Conservation (phyloP, 2,113 vertebrate species). For the Tachysurus fulvidraco region DNA sequence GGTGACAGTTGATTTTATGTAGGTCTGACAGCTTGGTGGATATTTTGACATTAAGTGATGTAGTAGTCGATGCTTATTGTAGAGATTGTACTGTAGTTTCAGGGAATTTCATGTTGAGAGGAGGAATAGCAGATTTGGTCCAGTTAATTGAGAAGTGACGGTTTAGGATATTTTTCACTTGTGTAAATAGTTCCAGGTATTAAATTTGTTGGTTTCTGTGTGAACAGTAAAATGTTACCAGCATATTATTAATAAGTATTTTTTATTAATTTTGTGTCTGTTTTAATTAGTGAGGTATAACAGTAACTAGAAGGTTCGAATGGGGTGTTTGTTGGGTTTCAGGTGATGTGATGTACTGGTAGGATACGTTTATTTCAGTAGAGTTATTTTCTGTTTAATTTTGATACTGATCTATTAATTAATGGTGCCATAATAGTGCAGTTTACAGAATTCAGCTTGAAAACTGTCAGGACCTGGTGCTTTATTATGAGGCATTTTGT, state of each 20-base stretch:
- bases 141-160: neutral
- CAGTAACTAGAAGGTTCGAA: neutral
- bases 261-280: neutral
- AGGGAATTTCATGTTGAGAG: neutral
- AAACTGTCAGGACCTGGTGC: neutral
- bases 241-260: neutral
- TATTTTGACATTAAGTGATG: neutral
- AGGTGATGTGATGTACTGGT: neutral
- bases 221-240: neutral
- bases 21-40: neutral
- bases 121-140: neutral
- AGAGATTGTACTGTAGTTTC: neutral
- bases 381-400: neutral
- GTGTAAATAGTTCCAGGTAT: neutral
- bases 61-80: too few relatives aligned
- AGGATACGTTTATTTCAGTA: neutral
- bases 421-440: neutral
- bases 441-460: conserved; percentile 3
- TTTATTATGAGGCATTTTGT: neutral
- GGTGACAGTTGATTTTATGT: neutral
- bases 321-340: neutral
- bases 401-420: neutral
- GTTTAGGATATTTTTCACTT: neutral
- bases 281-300: neutral
- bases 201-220: neutral